Conservation (phyloP, 2,113 vertebrate species). For the Cynocephalus volans region DNA sequence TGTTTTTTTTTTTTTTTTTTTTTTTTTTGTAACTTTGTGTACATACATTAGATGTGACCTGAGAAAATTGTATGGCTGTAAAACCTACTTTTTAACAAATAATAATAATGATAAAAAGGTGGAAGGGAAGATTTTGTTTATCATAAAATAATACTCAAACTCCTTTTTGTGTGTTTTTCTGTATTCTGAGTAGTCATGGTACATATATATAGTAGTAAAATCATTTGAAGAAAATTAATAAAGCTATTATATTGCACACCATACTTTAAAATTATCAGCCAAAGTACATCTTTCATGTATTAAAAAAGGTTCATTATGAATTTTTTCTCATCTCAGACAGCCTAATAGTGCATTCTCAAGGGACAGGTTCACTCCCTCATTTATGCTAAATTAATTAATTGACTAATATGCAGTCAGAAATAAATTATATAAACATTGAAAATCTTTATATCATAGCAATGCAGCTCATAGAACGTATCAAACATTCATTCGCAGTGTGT, state of each 20-base stretch:
- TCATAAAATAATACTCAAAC: background rate
- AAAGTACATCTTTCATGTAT: background rate
- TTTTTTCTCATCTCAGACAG: background rate
- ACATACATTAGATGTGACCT: background rate
- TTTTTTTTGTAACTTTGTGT: background rate
- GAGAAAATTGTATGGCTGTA: background rate
- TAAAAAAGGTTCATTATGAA: background rate
- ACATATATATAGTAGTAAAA: background rate
- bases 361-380: background rate
- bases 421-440: background rate
- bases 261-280: background rate
- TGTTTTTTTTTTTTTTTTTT: background rate
- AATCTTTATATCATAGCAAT: background rate
- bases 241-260: background rate
- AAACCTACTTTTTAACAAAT: background rate
- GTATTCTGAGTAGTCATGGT: background rate
- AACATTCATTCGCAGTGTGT: background rate
- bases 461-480: background rate
- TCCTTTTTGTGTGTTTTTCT: background rate
- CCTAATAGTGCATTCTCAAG: background rate
- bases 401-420: background rate
- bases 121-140: background rate
- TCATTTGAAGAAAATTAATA: background rate
- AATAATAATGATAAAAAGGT: background rate
- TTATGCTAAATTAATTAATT: conserved; percentile 1